Percentiles rank a stretch among this genome's conserved stretches.
Conservation (phyloP, 2,113 vertebrate genomes). For the Lasiurus cinereus region DNA sequence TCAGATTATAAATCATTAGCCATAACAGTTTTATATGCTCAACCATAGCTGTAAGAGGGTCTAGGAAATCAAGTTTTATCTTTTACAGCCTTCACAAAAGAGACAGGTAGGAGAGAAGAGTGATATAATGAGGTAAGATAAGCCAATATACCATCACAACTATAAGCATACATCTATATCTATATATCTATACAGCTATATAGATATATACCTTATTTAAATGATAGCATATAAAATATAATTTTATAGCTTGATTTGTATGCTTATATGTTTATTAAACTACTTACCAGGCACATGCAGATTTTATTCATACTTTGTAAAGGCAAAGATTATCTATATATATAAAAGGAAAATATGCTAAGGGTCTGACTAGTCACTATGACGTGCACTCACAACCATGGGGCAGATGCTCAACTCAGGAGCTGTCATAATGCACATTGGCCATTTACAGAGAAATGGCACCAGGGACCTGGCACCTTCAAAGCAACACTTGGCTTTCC, state of each 20-base stretch:
- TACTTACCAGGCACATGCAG: not conserved
- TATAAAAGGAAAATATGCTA: too few relatives aligned
- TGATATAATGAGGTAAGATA: slow-evolving; percentile 27
- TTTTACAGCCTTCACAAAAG: not conserved
- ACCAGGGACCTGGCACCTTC: too few relatives aligned
- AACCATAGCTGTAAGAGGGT: not conserved
- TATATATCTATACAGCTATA: not conserved
- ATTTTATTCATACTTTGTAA: slow-evolving; percentile 50
- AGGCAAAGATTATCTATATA: not conserved
- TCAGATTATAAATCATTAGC: not conserved
- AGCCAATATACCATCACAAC: not conserved
- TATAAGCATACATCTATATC: not conserved
- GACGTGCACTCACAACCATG: too few relatives aligned
- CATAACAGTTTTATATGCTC: not conserved
- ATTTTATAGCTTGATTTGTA: not conserved
- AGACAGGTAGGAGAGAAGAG: slow-evolving; percentile 2
- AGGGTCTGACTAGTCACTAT: too few relatives aligned
- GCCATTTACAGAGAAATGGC: too few relatives aligned
- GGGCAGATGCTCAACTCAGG: too few relatives aligned
- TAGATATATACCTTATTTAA: not conserved
- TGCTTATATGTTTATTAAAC: not conserved
- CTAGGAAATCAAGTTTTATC: not conserved
- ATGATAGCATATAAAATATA: not conserved
- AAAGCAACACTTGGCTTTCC: too few relatives aligned
- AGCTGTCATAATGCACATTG: too few relatives aligned